A percentile compares a stretch with the other conserved stretches of the same genome.
These are phyloP conservation scores for Oreohelix idahoensis DNA, from an alignment of 1,140 invertebrate genomes.

Conservation along the genomic window DNA sequence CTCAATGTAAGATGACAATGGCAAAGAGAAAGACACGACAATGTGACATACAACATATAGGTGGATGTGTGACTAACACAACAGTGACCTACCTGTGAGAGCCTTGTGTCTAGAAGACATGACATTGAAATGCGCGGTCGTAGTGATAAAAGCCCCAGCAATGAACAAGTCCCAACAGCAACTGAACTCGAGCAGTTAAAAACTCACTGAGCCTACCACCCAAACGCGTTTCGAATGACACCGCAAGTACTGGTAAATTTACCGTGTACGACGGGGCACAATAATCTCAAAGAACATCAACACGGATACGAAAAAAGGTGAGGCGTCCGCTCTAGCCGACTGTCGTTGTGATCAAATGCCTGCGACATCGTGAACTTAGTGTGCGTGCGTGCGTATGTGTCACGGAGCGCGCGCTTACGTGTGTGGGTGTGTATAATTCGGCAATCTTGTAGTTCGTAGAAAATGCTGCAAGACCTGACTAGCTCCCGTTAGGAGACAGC, in stretches of 20 bases:
- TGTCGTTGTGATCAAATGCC: no score
- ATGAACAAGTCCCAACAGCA: background rate
- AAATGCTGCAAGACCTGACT: background rate
- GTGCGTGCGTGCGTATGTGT: constrained; percentile 22
- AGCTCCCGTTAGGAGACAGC: background rate
- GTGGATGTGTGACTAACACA: background rate
- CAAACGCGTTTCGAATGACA: background rate
- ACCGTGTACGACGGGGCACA: background rate
- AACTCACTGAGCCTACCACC: background rate
- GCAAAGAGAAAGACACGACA: no score
- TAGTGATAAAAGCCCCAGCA: background rate
- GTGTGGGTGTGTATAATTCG: background rate
- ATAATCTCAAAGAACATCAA: background rate
- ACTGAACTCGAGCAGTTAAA: background rate
- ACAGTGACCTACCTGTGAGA: background rate
- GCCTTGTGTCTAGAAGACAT: background rate
- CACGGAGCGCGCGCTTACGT: background rate
- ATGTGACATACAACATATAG: background rate
- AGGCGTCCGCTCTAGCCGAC: background rate
- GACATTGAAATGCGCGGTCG: background rate
- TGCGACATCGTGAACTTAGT: background rate
- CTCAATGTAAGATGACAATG: no score
- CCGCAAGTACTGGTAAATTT: background rate
- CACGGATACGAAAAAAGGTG: background rate
- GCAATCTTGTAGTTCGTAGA: background rate